Conservation (phyloP, 2,113 vertebrate genomes). For the Chaetura pelagica region DNA sequence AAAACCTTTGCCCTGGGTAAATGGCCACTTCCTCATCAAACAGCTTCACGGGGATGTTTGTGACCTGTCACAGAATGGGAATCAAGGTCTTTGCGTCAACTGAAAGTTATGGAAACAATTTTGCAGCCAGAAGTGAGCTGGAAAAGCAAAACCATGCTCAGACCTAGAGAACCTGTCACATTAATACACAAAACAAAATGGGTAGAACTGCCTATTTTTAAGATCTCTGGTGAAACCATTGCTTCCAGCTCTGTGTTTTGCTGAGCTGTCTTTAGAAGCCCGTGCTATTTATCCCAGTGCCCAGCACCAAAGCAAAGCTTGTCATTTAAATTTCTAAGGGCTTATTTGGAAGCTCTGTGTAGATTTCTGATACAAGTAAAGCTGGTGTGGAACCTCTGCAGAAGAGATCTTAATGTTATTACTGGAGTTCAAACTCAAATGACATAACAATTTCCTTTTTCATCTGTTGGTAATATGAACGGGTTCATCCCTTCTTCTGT, state of each 20-base stretch:
- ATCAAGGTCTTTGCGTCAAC: background rate
- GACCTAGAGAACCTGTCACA: background rate
- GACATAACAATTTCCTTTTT: background rate
- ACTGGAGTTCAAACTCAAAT: background rate
- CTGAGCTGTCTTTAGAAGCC: background rate
- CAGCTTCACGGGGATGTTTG: background rate
- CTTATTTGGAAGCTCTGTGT: background rate
- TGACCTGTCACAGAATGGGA: background rate
- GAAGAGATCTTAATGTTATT: background rate
- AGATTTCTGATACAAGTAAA: background rate
- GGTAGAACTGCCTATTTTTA: background rate
- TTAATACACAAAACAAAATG: background rate
- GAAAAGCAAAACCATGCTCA: background rate
- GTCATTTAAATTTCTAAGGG: background rate
- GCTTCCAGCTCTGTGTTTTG: background rate
- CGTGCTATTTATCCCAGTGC: background rate
- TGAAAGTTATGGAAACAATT: background rate
- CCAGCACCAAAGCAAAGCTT: background rate
- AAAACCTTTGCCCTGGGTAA: background rate
- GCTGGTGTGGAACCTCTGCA: background rate
- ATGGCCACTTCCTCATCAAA: background rate
- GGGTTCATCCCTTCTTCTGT: background rate
- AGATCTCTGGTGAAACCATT: background rate
- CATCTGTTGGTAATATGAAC: background rate
- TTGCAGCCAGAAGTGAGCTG: background rate